Conservation (phyloP, 1,140 invertebrate species). For the Polypedilum pembai region DNA sequence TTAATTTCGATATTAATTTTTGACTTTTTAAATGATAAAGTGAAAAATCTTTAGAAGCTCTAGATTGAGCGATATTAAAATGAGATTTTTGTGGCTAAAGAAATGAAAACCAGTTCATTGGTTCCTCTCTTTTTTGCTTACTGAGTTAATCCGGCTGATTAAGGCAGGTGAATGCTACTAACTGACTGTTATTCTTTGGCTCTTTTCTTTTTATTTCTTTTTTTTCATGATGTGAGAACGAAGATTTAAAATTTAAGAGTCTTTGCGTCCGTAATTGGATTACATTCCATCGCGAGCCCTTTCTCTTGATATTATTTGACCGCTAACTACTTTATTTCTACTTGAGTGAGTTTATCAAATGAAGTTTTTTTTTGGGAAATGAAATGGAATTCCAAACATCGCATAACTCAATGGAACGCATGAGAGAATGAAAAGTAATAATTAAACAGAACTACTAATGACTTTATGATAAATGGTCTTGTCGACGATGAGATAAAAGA, state of each 20-base stretch:
- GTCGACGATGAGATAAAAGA: background rate
- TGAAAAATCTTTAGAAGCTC: background rate
- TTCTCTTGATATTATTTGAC: background rate
- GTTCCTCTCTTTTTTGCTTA: background rate
- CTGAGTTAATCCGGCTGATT: background rate
- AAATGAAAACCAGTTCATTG: background rate
- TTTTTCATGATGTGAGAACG: background rate
- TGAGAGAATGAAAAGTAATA: background rate
- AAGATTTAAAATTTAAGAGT: slow-evolving; percentile 4
- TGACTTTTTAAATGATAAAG: no score
- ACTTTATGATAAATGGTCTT: slow-evolving; percentile 13
- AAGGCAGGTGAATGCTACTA: background rate
- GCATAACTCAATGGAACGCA: background rate
- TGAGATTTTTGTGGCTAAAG: background rate
- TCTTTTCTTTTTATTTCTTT: background rate
- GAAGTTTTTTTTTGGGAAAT: background rate
- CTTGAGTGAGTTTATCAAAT: slow-evolving; percentile 1
- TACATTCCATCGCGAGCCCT: slow-evolving; percentile 15
- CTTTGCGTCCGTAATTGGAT: slow-evolving; percentile 11
- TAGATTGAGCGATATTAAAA: background rate
- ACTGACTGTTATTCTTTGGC: no score
- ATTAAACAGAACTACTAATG: background rate
- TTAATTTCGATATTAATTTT: no score
- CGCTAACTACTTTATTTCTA: slow-evolving; percentile 18
- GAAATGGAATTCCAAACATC: slow-evolving; percentile 8